Base-by-base conservation (phyloP, 2,113 vertebrate species). In the Colinus virginianus region DNA sequence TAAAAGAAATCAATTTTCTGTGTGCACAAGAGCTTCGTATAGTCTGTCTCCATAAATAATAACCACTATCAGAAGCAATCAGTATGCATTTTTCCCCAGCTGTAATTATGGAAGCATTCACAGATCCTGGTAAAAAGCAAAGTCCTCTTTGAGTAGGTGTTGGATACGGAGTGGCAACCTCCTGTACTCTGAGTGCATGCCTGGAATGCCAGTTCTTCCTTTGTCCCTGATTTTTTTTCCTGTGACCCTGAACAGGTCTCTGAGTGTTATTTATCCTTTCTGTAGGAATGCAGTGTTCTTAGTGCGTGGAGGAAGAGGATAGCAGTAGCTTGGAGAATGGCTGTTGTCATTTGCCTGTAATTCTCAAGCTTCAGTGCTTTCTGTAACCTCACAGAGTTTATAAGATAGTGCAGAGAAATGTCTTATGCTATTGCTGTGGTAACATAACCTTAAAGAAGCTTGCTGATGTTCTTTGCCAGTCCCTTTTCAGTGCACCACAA, bases 191-290 rank as follows among this genome's bases (percentile, higher is more conserved):
- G 19, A 38, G 7, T 20, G 55, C 25, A 3, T 66, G 80, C 20
- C 70, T 87, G 82, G 46, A 85, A 80, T 83, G 38, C 28, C 34
- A 70, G 17, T 80, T 49, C 40, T 51, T 87, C 1, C 0, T 80
- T 75, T 71, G 78, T 36, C 71, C 67, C 43, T 87, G 69, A 84
- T 0, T 45, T 78, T 67, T 79, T 92, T 84, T 72, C 26, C 25
- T 61, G 49, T 84, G 72, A 77, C 61, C 56, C 69, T 86, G 72
- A 90, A 30, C 46, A 71, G 66, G n/a, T 86, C 61, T 71, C 30
- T 10, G 49, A 55, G 42, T 69, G 62, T 77, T 56, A 38, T 61
- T 91, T 94, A 28, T 74, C 34, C 38, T 85, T 93, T 83, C 76
- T 67, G 7, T 56, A 81, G 46, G 51, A 64, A 80, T 67, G 7